Percentiles rank a stretch among this genome's conserved stretches.
Conservation (phyloP, 2,113 vertebrate genomes). For the Mirounga angustirostris region DNA sequence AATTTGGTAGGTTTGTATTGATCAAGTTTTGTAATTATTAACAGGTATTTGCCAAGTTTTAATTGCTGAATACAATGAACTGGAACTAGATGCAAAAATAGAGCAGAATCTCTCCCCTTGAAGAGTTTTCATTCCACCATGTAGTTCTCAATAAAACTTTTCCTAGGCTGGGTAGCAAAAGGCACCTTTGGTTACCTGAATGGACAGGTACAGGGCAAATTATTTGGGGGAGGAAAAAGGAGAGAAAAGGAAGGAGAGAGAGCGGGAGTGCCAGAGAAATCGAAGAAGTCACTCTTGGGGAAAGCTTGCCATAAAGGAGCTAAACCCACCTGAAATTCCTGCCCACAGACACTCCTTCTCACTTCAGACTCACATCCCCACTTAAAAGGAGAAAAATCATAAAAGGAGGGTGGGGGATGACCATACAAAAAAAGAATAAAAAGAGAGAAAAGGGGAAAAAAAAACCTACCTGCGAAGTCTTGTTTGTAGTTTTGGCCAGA, state of each 20-base stretch:
- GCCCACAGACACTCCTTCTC: slow-evolving; percentile 78
- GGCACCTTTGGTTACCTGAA: slow-evolving; percentile 91
- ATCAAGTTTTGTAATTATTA: slow-evolving; percentile 87
- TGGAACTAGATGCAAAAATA: slow-evolving; percentile 60
- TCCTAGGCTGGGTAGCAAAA: slow-evolving; percentile 79
- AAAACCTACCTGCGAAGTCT: slow-evolving; percentile 95
- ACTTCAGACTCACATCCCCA: slow-evolving; percentile 66
- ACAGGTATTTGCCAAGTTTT: slow-evolving; percentile 91
- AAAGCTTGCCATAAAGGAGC: slow-evolving; percentile 75
- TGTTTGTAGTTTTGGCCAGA: slow-evolving; percentile 92
- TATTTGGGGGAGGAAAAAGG: slow-evolving; percentile 57
- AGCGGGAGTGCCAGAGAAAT: slow-evolving; percentile 47
- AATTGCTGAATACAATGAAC: slow-evolving; percentile 83
- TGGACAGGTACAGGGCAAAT: slow-evolving; percentile 90
- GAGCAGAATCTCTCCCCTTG: slow-evolving; percentile 48
- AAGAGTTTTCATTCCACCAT: slow-evolving; percentile 70
- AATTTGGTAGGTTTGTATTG: slow-evolving; percentile 75
- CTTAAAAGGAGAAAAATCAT: slow-evolving; percentile 74
- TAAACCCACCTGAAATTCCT: slow-evolving; percentile 81
- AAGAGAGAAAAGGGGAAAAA: slow-evolving; percentile 73
- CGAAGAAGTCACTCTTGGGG: slow-evolving; percentile 72
- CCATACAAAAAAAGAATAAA: slow-evolving; percentile 69
- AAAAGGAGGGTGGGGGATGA: slow-evolving; percentile 52
- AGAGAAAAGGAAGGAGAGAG: slow-evolving; percentile 22
- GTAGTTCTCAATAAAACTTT: slow-evolving; percentile 84